Base-by-base conservation (phyloP, 2,113 vertebrate genomes). In the Micronycteris hirsuta region DNA sequence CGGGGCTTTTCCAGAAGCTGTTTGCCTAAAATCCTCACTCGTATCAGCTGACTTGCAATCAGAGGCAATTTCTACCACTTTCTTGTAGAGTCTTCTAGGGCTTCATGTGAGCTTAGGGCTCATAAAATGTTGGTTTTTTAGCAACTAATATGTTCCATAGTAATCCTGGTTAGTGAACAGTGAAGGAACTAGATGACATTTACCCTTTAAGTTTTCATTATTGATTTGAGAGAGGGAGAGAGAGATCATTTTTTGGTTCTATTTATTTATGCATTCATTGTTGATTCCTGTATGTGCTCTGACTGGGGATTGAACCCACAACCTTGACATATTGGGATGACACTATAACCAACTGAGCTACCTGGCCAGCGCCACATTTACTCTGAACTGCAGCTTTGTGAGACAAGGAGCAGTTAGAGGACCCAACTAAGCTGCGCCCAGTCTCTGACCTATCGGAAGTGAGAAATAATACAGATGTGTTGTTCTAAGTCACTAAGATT, bases 131-230 rank as follows among this genome's bases (percentile, higher is more conserved):
- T 33, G 24, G 24, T 9, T 22, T 96, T 77, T 38, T 77, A 36
- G 33, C 43, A 96, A 83, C 52, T 91, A 67, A 33, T 9, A 0
- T 76, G 95, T 70, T 92, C 28, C 41, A 63, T 63, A 20, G 36
- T 49, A 93, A 52, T 80, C 71, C 20, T 78, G 85, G 49, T 81
- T 96, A 41, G 70, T 89, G 91, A 96, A 6, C 43, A 90, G 78
- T 94, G 45, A 52, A 74, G 89, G 94, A 80, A 68, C 38, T 58
- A 38, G 41, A 52, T 61, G 94, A 78, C 6, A 89, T 77, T 22
- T 67, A 54, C 91, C 92, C 78, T 31, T 15, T 14, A 63, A 26
- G 24, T 61, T 61, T 63, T 31, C 14, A 14, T 31, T 31, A 63
- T 31, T 63, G 26, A 63, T 63, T 31, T 63, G 26, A 63, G 61